These are phyloP conservation scores for Onychomys torridus DNA, from an alignment of 2,797 vertebrate species.

Conservation along the genomic window DNA sequence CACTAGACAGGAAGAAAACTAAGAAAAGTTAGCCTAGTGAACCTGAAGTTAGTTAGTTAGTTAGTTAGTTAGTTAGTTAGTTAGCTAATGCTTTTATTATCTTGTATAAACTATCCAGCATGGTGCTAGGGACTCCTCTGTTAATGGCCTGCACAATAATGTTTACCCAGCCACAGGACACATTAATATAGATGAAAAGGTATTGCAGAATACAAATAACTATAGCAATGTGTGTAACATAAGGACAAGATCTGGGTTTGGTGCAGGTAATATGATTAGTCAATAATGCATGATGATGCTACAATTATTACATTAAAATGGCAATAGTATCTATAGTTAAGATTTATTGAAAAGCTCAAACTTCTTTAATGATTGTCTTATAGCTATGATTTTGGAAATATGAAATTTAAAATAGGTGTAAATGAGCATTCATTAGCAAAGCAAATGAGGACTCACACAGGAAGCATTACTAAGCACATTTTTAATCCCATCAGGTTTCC, in stretches of 20 bases:
- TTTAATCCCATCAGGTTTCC: background rate
- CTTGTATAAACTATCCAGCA: background rate
- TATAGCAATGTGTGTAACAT: background rate
- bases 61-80: too few relatives aligned
- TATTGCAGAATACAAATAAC: background rate
- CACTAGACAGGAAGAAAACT: background rate
- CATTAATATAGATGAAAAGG: background rate
- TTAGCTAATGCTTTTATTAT: background rate
- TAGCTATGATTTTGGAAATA: slow-evolving; percentile 6
- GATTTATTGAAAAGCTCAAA: slow-evolving; percentile 25
- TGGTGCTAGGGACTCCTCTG: background rate
- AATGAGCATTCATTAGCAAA: background rate
- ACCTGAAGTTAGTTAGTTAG: background rate
- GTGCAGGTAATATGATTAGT: background rate
- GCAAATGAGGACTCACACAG: background rate
- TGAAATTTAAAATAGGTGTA: background rate
- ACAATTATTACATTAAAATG: background rate
- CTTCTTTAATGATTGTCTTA: background rate
- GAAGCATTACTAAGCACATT: background rate
- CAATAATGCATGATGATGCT: background rate
- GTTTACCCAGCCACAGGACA: background rate
- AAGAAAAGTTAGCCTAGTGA: background rate
- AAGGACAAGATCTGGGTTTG: background rate
- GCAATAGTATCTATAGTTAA: background rate
- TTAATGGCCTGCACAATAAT: background rate